A percentile compares a stretch with the other conserved stretches of the same genome.
These are phyloP conservation scores for Sitodiplosis mosellana DNA, from an alignment of 1,140 invertebrate species.

Conservation along the genomic window DNA sequence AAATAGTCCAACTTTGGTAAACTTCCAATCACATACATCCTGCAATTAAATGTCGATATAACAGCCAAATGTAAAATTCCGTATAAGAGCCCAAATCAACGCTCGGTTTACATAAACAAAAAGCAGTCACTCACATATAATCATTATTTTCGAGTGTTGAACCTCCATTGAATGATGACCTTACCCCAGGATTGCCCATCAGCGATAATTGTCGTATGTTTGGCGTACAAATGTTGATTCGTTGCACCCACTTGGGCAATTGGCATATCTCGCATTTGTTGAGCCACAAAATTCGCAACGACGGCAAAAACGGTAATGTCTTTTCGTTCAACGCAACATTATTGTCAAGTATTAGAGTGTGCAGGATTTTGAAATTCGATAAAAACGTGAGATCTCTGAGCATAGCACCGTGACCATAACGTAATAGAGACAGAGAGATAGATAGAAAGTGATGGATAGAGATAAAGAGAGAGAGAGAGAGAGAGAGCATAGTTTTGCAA, in stretches of 20 bases:
- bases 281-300: slow-evolving; percentile 19
- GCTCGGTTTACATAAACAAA: background rate
- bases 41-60: background rate
- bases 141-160: slow-evolving; percentile 2
- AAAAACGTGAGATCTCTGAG: slow-evolving; percentile 17
- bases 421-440: too few relatives aligned
- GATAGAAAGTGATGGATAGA: too few relatives aligned
- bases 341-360: slow-evolving; percentile 19
- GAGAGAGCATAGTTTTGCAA: too few relatives aligned
- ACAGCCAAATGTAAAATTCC: background rate
- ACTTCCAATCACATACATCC: background rate
- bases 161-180: slow-evolving; percentile 7
- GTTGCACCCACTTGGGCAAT: slow-evolving; percentile 18
- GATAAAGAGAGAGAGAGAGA: too few relatives aligned
- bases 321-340: slow-evolving; percentile 17
- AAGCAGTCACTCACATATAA: slow-evolving; percentile 5
- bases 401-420: too few relatives aligned
- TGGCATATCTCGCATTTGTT: slow-evolving; percentile 22
- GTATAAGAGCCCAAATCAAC: background rate
- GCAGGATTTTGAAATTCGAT: slow-evolving; percentile 17
- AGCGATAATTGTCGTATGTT: slow-evolving; percentile 17
- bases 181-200: slow-evolving; percentile 20
- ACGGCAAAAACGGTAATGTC: slow-evolving; percentile 17
- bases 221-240: slow-evolving; percentile 17
- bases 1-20: background rate